Evolutionary conservation across 2,797 vertebrate species (phyloP).

Genomic region (Lagodon rhomboides): DNA sequence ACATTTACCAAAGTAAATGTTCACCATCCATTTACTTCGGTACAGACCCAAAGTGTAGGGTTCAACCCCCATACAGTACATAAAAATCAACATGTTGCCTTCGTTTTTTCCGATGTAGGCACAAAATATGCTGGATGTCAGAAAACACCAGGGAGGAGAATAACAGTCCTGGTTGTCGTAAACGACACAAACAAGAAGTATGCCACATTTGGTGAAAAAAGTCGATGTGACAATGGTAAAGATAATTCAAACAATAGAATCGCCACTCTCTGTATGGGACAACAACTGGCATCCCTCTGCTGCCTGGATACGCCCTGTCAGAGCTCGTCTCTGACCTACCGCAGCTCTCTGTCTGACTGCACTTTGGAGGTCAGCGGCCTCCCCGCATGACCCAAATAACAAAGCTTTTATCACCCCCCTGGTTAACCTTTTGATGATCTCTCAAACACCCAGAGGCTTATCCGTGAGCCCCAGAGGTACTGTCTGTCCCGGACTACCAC

Average conservation of each 20-base stretch:
- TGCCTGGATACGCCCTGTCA: conserved; percentile 1
- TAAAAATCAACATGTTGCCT: neutral
- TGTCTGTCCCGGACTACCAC: conserved; percentile 55
- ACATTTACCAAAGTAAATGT: too few species aligned
- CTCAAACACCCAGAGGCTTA: conserved; percentile 64
- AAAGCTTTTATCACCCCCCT: conserved; percentile 69
- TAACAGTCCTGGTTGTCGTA: neutral
- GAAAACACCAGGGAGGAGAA: neutral
- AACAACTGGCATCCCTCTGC: conserved; percentile 1
- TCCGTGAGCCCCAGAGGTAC: conserved; percentile 65
- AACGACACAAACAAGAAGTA: neutral
- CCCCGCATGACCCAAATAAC: conserved; percentile 68
- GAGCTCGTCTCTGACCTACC: conserved; percentile 6
- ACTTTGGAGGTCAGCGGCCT: conserved; percentile 36
- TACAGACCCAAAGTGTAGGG: neutral
- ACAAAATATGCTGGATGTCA: too few species aligned
- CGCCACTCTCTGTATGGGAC: neutral
- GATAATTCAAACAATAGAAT: neutral
- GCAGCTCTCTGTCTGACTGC: conserved; percentile 43
- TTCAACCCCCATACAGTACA: too few species aligned
- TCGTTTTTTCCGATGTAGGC: neutral
- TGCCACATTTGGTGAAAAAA: neutral
- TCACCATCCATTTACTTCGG: too few species aligned
- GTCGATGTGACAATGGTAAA: neutral
- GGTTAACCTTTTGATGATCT: conserved; percentile 79